Base-by-base conservation (phyloP, 2,797 vertebrate species). In the Peromyscus attwateri region DNA sequence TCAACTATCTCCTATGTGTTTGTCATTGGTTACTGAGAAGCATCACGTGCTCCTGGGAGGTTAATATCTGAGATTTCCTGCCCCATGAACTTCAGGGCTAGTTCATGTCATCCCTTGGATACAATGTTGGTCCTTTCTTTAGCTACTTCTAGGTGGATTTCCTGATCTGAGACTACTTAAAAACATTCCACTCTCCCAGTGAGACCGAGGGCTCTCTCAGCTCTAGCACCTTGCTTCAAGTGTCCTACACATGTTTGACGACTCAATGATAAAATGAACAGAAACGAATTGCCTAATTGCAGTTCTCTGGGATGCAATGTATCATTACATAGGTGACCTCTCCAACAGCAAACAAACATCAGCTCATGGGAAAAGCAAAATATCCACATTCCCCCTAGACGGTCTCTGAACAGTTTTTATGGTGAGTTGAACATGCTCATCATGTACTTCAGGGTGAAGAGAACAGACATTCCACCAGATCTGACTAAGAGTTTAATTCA, bases 21-120 rank as follows among this genome's bases (percentile, higher is more conserved):
- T 73, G 21, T 46, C 84, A 91, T 70, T 92, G 82, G 34, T 87
- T 37, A 83, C 31, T 97, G 37, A n/a, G 92, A 92, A 60, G 43
- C 60, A 92, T 23, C 23, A 34, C 21, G 85, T 73, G 43, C 37
- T 25, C 68, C 25, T 14, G 5, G 37, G 40, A 70, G 37, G 27
- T 60, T 68, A 87, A 6, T 37, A 64, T 62, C 21, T 52, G 2
- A 52, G 43, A 81, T 76, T 64, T 79, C 70, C 75, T 93, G 68
- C 25, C 16, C 10, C 27, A 55, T 49, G 37, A 49, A 19, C 52
- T 68, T 43, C 68, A 91, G 70, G 60, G 31, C 12, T 31, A 62
- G 49, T 57, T 60, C 43, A 73, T 73, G 60, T 43, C 43, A 81
- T 70, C 40, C 37, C 25, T 49, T 40, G 21, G 29, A 23, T 37